These are phyloP conservation scores for Trididemnum miniatum DNA, from an alignment of 23 tunicate genomes.

Conservation along the genomic window DNA sequence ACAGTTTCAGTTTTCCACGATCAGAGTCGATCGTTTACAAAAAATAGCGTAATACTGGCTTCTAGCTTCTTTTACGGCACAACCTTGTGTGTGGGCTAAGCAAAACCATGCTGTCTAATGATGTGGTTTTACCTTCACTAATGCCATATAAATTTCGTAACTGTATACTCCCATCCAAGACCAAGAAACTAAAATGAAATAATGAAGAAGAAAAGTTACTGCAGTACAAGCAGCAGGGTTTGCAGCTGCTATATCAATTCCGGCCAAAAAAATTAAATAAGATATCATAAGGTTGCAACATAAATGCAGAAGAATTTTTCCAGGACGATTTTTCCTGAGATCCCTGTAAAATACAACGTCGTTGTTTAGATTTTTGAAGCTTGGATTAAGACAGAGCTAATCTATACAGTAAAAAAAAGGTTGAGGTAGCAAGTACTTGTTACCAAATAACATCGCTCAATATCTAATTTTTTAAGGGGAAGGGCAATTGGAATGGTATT, in stretches of 20 bases:
- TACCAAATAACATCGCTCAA: no score
- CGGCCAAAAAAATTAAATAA: constrained; percentile 36
- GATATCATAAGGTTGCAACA: constrained; percentile 29
- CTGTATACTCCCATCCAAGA: constrained; percentile 48
- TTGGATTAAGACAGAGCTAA: neutral
- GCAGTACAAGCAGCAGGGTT: constrained; percentile 25
- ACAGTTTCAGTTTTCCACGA: no score
- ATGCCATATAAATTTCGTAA: constrained; percentile 29
- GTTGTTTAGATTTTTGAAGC: neutral
- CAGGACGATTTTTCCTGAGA: constrained; percentile 31
- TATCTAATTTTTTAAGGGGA: no score
- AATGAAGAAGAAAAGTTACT: constrained; percentile 41
- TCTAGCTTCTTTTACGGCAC: no score
- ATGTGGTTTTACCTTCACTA: constrained; percentile 41
- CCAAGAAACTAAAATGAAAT: constrained; percentile 46
- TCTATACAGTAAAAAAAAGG: no score
- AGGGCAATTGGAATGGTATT: no score
- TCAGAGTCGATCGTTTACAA: no score
- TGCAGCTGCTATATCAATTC: constrained; percentile 12
- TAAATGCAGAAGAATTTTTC: constrained; percentile 41
- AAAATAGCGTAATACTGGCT: no score
- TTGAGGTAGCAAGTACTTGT: no score
- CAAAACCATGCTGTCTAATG: no score
- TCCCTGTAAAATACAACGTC: no score
- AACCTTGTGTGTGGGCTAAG: no score